Evolutionary conservation across 2,113 vertebrate species (phyloP), one percentile per base, ranked within the genome.

Genomic region (Carassius carassius): DNA sequence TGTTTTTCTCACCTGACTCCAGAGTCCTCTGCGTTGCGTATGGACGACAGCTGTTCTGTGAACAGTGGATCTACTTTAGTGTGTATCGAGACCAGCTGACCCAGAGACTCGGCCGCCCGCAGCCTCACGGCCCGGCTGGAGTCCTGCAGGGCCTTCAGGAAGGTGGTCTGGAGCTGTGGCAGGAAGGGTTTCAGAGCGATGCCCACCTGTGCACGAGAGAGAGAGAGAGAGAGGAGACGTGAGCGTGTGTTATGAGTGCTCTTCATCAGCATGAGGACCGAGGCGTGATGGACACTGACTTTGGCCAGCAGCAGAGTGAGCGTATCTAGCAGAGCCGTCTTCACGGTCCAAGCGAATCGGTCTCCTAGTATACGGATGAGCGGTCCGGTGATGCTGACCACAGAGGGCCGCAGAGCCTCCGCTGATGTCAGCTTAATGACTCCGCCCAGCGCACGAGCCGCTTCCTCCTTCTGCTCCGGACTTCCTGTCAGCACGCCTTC

Each of bases 401-500:
- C 98, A 0, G 98, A 99, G 17, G 98, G 98, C 32, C 96, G 94
- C 62, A 99, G 94, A 49, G 98, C 98, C 51, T 99, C 97, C 0
- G 98, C 94, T 1, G 98, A 99, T 37, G 98, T 99, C 91, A 99
- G 92, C 78, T 95, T 96, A 89, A 99, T 99, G 89, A 99, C 95
- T 0, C 96, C 94, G 49, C 98, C 97, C 84, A 99, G 89, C 0
- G 97, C 98, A 90, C 97, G 97, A 65, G 98, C 97, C 0, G 98
- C 97, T 88, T 99, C 98, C 86, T 99, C 97, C 86, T 99, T 99
- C 94, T 99, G 97, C 84, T 99, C 98, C 0, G 98, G 97, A 87
- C 92, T 98, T 74, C 98, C 98, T 1, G 96, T 98, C 88, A 99
- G 93, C 89, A 99, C 95, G 1, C 98, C 98, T 91, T 99, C 98